phyloP scores from a whole-genome alignment of 2,797 vertebrate genomes.

The Lagocephalus sceleratus region DNA sequence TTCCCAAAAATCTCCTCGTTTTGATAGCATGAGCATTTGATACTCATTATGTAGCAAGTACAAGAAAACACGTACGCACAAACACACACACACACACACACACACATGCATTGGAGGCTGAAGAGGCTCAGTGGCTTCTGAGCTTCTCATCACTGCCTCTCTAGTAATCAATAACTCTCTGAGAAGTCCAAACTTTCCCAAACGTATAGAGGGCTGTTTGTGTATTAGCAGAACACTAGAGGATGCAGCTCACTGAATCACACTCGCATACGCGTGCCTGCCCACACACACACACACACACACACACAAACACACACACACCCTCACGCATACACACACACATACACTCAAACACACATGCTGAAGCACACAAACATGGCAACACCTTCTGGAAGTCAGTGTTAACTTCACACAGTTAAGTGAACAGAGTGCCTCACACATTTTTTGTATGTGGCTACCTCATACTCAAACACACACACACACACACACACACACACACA shows the following conservation, averaged over 20 bases:
- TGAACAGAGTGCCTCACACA: not conserved
- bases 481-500: too few species aligned
- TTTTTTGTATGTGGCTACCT: too few species aligned
- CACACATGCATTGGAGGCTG: slow-evolving; percentile 8
- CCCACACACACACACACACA: slow-evolving; percentile 1
- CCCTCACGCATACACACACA: too few species aligned
- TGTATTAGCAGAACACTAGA: slow-evolving; percentile 26
- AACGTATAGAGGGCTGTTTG: slow-evolving; percentile 34
- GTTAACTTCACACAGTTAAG: not conserved
- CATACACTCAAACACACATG: too few species aligned
- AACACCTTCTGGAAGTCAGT: not conserved
- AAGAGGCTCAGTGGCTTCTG: slow-evolving; percentile 18
- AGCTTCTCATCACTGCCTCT: slow-evolving; percentile 15
- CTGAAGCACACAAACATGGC: slow-evolving; percentile 1
- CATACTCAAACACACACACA: too few species aligned
- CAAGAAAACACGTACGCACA: not conserved
- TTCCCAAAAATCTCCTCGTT: too few species aligned
- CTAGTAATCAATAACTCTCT: slow-evolving; percentile 57
- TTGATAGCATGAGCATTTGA: too few species aligned
- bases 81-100: not conserved
- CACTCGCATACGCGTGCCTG: slow-evolving; percentile 3
- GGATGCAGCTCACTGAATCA: slow-evolving; percentile 11
- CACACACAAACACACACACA: not conserved
- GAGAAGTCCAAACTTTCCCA: slow-evolving; percentile 48
- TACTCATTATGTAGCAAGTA: too few species aligned